Evolutionary conservation across 2,797 vertebrate species (phyloP).

Genomic region (Numenius phaeopus): DNA sequence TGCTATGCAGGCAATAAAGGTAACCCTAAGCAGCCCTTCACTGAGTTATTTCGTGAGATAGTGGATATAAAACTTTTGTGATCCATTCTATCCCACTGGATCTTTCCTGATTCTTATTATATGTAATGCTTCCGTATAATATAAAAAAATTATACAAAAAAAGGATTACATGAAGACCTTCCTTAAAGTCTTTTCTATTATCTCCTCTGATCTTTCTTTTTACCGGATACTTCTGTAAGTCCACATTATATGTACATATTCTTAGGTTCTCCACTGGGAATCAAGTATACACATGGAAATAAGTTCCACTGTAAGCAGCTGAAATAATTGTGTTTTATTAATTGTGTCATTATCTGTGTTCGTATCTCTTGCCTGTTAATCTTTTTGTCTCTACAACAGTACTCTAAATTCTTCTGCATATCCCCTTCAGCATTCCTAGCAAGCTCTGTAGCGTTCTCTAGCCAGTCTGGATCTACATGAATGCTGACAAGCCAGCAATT

Average conservation of each 20-base stretch:
- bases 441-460: background rate
- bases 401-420: background rate
- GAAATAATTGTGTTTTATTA: background rate
- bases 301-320: background rate
- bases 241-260: background rate
- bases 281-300: background rate
- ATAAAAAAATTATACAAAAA: background rate
- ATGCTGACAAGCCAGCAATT: background rate
- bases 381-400: background rate
- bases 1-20: background rate
- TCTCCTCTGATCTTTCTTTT: background rate
- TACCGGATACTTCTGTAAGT: background rate
- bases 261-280: background rate
- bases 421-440: background rate
- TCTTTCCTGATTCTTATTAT: background rate
- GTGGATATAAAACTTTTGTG: background rate
- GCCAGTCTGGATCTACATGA: background rate
- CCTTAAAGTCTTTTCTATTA: background rate
- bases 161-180: background rate
- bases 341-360: background rate
- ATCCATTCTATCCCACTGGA: background rate
- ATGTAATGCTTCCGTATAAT: background rate
- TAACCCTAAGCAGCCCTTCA: background rate
- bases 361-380: background rate
- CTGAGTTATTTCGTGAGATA: background rate